Conservation (phyloP, 2,113 vertebrate genomes). For the Chaenocephalus aceratus region DNA sequence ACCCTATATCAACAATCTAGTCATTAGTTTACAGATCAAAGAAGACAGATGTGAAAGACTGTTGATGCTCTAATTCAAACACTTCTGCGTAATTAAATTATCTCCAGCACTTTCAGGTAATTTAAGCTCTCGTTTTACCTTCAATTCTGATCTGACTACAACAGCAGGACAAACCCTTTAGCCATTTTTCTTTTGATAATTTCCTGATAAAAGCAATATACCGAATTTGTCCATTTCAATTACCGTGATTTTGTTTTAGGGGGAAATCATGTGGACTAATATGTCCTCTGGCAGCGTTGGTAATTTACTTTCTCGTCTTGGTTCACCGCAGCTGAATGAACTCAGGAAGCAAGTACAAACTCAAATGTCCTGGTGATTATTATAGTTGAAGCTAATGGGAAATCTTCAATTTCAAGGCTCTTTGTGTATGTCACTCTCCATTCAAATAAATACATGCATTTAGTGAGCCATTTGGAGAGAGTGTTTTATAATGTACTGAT, state of each 20-base stretch:
- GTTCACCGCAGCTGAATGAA: constrained; percentile 16
- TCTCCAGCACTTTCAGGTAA: background rate
- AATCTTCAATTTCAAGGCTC: constrained; percentile 29
- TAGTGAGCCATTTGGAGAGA: background rate
- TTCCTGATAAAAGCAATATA: constrained; percentile 23
- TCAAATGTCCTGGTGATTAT: constrained; percentile 27
- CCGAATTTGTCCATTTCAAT: background rate
- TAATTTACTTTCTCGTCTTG: constrained; percentile 35
- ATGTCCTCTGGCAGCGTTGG: constrained; percentile 32
- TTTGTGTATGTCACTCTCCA: constrained; percentile 12
- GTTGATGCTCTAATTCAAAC: no score
- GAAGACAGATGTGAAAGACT: no score
- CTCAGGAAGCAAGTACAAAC: background rate
- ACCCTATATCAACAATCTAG: no score
- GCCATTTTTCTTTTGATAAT: constrained; percentile 6
- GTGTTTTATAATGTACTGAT: background rate
- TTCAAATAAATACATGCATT: constrained; percentile 7
- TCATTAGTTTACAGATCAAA: no score
- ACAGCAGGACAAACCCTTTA: background rate
- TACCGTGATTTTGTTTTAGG: constrained; percentile 19
- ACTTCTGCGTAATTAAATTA: background rate
- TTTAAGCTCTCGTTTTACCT: background rate
- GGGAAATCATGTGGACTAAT: constrained; percentile 33
- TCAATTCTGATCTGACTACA: background rate
- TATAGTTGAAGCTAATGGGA: constrained; percentile 29